A percentile compares a stretch with the other conserved stretches of the same genome.
Evolutionary conservation across 2,888 invertebrate species (phyloP).

Genomic region (Hesperia comma): DNA sequence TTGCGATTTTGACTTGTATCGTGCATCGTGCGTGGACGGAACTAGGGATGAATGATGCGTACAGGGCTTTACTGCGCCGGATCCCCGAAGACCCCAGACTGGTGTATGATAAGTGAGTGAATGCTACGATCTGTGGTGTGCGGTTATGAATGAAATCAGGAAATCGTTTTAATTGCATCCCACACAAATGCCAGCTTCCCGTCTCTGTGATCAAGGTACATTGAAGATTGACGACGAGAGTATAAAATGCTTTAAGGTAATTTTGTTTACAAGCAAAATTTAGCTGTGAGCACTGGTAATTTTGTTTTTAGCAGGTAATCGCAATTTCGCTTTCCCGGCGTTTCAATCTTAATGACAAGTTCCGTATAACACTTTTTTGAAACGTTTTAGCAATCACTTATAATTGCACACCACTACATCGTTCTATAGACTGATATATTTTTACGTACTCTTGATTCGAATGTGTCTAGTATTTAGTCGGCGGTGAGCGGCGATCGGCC

Average conservation of each 20-base stretch:
- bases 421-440: slow-evolving; percentile 80
- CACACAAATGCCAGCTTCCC: too few species aligned
- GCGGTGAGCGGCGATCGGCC: slow-evolving; percentile 64
- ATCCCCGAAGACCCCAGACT: slow-evolving; percentile 23
- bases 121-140: slow-evolving; percentile 33
- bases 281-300: too few species aligned
- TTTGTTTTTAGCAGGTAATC: too few species aligned
- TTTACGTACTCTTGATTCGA: slow-evolving; percentile 78
- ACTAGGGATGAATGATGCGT: slow-evolving; percentile 27
- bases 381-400: slow-evolving; percentile 12
- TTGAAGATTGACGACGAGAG: too few species aligned
- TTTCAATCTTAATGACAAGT: too few species aligned
- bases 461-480: slow-evolving; percentile 68
- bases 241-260: too few species aligned
- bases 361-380: too few species aligned
- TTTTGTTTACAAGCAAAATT: too few species aligned
- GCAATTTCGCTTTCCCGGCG: too few species aligned
- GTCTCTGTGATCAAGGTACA: too few species aligned
- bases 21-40: slow-evolving; percentile 21
- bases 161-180: too few species aligned
- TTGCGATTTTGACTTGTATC: not conserved
- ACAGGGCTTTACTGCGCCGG: slow-evolving; percentile 31
- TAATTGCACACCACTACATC: slow-evolving; percentile 40
- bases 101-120: slow-evolving; percentile 31
- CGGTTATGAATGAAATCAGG: slow-evolving; percentile 14